Evolutionary conservation across 1,140 invertebrate genomes (phyloP), one percentile per base, ranked within the genome.

Genomic region (Heliconius congener): DNA sequence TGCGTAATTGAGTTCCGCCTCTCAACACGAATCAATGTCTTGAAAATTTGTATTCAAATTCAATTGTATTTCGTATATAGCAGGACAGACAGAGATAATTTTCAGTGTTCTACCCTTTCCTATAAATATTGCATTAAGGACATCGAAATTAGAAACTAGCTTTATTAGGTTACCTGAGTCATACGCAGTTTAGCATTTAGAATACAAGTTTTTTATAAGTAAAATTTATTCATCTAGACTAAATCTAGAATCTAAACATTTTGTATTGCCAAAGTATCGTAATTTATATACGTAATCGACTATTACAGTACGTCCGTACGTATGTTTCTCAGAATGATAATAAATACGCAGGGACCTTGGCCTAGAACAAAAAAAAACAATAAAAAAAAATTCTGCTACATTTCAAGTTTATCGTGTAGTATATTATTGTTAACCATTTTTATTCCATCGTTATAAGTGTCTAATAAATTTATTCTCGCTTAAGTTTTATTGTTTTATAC

Each of bases 401-500:
- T 76, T 81, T 78, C 71, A 79, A 50, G 39, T 79, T 79, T 78
- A 78, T 27, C 34, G 74, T 34, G 16, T 74, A 71, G 52, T 80
- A 76, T 78, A 77, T 82, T 42, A 78, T 73, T 39, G 37, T 37
- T 37, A 60, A 80, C 19, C 42, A 71, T 82, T 77, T 79, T 52
- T 77, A 73, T 73, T 77, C 52, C 55, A 77, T 76, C 71, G 66
- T 74, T 80, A 50, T 74, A 78, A 80, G 27, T 80, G 78, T 82
- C 79, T 57, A 82, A 82, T 76, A 78, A 80, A 80, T 79, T 75
- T 60, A 71, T 80, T 82, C 66, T 34, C 76, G 77, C 74, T 81
- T 78, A 74, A 74, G 66, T 82, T 81, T 84, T 82, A 81, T 84
- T 52, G 79, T 23, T 79, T 46, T 46, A 55, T 77, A 79, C 77